Percentiles rank a stretch among this genome's conserved stretches.
Evolutionary conservation across 2,113 vertebrate species (phyloP).

Genomic region (Trogon surrucura): DNA sequence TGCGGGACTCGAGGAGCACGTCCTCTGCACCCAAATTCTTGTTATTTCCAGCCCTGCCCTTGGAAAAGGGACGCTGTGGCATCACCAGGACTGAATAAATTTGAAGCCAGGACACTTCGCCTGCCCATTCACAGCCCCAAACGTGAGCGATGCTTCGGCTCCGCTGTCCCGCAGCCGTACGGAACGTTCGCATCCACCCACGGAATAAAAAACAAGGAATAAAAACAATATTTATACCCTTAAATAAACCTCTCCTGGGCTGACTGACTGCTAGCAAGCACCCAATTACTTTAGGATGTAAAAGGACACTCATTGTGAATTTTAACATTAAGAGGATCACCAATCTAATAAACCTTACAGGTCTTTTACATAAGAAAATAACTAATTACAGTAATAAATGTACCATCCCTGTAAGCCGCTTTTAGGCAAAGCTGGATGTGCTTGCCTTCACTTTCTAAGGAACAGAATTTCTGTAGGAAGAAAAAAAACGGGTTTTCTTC

Average conservation of each 20-base stretch:
- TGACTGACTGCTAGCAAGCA: background rate
- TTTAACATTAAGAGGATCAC: background rate
- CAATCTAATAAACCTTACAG: background rate
- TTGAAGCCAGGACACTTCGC: too few relatives aligned
- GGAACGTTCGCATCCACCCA: too few relatives aligned
- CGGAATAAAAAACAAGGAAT: too few relatives aligned
- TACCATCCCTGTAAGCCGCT: background rate
- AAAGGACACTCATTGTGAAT: background rate
- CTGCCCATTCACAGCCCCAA: too few relatives aligned
- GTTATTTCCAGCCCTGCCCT: background rate
- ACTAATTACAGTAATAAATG: background rate
- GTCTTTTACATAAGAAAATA: constrained; percentile 9
- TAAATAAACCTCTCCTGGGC: background rate
- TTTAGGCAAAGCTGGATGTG: background rate
- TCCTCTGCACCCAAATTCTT: background rate
- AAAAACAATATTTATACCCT: too few relatives aligned
- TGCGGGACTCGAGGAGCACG: accelerated
- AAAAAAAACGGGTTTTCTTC: background rate
- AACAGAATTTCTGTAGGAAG: constrained; percentile 56
- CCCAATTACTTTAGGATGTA: background rate
- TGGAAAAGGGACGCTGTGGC: background rate
- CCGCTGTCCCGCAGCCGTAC: too few relatives aligned
- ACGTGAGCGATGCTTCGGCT: too few relatives aligned
- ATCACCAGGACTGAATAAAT: too few relatives aligned
- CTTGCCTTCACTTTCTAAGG: background rate